A percentile compares a stretch with the other conserved stretches of the same genome.
These are phyloP conservation scores for Aproaerema taeniolella DNA, from an alignment of 2,888 invertebrate species.

Conservation along the genomic window DNA sequence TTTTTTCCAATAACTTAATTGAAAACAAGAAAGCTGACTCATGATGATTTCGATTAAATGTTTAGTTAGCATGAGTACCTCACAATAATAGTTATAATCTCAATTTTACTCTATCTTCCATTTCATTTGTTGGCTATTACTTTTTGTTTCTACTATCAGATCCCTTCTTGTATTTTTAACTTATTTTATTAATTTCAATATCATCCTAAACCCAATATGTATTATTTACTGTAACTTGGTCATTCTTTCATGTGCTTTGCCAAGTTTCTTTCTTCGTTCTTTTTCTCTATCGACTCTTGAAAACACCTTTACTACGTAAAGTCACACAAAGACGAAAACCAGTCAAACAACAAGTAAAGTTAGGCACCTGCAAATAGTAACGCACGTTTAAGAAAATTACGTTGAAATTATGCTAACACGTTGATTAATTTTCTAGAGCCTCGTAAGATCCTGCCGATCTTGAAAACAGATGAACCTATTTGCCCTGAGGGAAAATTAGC, in stretches of 20 bases:
- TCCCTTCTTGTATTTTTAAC: not conserved
- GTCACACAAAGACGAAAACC: constrained; percentile 33
- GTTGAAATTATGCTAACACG: not conserved
- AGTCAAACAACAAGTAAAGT: constrained; percentile 20
- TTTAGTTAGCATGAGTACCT: too few relatives aligned
- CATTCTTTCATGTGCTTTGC: constrained; percentile 49
- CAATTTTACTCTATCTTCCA: not conserved
- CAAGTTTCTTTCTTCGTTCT: constrained; percentile 35
- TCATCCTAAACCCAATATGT: constrained; percentile 15
- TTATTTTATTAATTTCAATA: constrained; percentile 5
- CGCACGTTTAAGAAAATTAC: constrained; percentile 4
- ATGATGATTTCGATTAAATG: too few relatives aligned
- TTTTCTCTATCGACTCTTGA: constrained; percentile 33
- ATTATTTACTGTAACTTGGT: constrained; percentile 35
- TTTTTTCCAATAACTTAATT: too few relatives aligned
- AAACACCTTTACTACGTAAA: constrained; percentile 40
- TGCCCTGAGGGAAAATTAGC: constrained; percentile 94
- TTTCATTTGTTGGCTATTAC: not conserved
- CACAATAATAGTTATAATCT: too few relatives aligned
- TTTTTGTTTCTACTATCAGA: not conserved
- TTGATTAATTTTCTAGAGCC: constrained; percentile 82
- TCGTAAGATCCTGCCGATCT: constrained; percentile 89
- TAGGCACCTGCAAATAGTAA: constrained; percentile 28
- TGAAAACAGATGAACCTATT: constrained; percentile 95
- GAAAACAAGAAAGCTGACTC: too few relatives aligned